These are phyloP conservation scores for Samia ricini DNA, from an alignment of 1,140 invertebrate species.

Conservation along the genomic window DNA sequence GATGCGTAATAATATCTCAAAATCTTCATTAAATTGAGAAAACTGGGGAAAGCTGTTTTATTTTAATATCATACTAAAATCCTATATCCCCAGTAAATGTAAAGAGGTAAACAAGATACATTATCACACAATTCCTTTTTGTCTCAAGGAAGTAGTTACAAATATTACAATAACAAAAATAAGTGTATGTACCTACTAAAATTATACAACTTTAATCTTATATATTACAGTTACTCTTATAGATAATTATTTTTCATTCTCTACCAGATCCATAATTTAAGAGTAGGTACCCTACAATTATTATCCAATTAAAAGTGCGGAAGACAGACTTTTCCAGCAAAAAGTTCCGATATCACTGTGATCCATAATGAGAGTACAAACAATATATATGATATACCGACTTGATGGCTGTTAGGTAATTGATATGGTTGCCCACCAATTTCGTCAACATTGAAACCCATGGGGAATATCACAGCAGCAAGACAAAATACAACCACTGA, in stretches of 20 bases:
- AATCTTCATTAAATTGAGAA: too few species aligned
- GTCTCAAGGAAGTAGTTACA: background rate
- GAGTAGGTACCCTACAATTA: background rate
- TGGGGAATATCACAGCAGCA: constrained; percentile 96
- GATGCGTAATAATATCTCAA: too few species aligned
- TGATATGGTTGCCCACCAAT: constrained; percentile 97
- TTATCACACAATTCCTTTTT: too few species aligned
- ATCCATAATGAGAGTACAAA: constrained; percentile 97
- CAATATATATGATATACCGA: constrained; percentile 96
- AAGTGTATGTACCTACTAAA: background rate
- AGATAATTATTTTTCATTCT: background rate
- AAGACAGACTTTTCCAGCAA: constrained; percentile 98
- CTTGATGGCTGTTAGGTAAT: constrained; percentile 96
- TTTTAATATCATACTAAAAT: too few species aligned
- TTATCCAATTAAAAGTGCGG: constrained; percentile 88
- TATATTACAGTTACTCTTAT: background rate
- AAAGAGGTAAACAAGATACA: too few species aligned
- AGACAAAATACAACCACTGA: constrained; percentile 96
- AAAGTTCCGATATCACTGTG: constrained; percentile 96
- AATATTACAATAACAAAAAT: constrained; percentile 5
- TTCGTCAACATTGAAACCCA: constrained; percentile 96
- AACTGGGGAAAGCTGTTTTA: too few species aligned
- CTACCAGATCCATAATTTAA: constrained; percentile 1
- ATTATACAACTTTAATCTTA: background rate
- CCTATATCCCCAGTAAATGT: too few species aligned